Evolutionary conservation across 2,797 vertebrate species (phyloP).

Genomic region (Hydrocynus forskahlii): DNA sequence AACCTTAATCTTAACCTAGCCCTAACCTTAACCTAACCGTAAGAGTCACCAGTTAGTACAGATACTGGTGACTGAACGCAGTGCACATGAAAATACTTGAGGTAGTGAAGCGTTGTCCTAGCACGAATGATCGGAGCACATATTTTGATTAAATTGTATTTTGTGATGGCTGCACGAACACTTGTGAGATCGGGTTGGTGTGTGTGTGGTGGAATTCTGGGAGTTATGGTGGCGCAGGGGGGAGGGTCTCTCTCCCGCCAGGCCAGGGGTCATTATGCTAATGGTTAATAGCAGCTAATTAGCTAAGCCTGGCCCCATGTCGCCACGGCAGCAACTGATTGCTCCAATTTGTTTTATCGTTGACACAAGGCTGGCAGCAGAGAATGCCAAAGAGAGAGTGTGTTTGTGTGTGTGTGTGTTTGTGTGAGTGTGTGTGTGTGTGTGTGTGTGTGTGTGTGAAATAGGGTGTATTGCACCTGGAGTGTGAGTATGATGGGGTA

Average conservation of each 20-base stretch:
- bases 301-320: slow-evolving; percentile 70
- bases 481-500: neutral
- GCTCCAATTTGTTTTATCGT: slow-evolving; percentile 73
- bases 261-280: slow-evolving; percentile 76
- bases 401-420: neutral
- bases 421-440: neutral
- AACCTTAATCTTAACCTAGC: too few relatives aligned
- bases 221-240: slow-evolving; percentile 64
- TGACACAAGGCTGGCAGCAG: slow-evolving; percentile 76
- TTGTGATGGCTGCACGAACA: too few relatives aligned
- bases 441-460: neutral
- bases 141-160: too few relatives aligned
- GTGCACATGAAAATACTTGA: too few relatives aligned
- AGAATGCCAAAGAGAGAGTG: slow-evolving; percentile 42
- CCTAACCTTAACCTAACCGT: too few relatives aligned
- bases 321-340: slow-evolving; percentile 71
- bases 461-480: too few relatives aligned
- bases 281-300: slow-evolving; percentile 74
- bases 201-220: slow-evolving; percentile 43
- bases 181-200: too few relatives aligned
- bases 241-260: slow-evolving; percentile 69
- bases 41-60: too few relatives aligned
- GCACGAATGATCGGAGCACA: too few relatives aligned
- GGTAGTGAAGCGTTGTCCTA: too few relatives aligned
- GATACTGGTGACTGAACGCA: too few relatives aligned